Evolutionary conservation across 2,113 vertebrate genomes (phyloP), one percentile per base, ranked within the genome.

Genomic region (Vombatus ursinus): DNA sequence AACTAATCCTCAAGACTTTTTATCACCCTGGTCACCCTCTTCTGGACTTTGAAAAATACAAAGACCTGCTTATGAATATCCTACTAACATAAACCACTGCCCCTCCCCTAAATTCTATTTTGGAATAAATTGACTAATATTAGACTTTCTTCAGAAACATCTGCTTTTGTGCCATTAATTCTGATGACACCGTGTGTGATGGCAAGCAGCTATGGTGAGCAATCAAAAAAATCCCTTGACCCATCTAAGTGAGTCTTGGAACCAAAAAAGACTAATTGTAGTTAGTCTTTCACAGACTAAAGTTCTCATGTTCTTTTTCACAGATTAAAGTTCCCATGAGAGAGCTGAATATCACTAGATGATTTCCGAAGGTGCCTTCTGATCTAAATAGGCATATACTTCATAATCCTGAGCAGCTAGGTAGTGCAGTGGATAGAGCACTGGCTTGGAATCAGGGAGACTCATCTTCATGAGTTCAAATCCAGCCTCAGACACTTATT

Each of bases 101-200:
- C 14, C 4, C 1, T 77, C 5, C 14, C 14, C 37, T 77, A n/a
- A 77, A 77, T 3, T 68, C 68, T 84, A 44, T 84, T 44, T 84
- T 44, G 19, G 37, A 84, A 84, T 84, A 84, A 84, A 44, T 44
- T 84, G 37, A 84, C n/a, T 44, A 84, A 84, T 23, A 23, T n/a
- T 44, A 44, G 16, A 92, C 37, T 96, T 50, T 94, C 7, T 84
- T 91, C 37, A 49, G 54, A 95, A 96, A 47, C 93, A 52, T 91
- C 25, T 90, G 90, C 1, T 26, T 19, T 48, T 28, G 9, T 93
- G 48, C 52, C 16, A 84, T 90, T 95, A 52, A 91, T 77, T 53
- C 57, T 89, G 28, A 44, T n/a, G 26, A 95, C 14, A 51, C 26
- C 14, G 84, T 93, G 50, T 47, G 19, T 49, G 25, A 44, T 23